Evolutionary conservation across 2,888 invertebrate species (phyloP).

Genomic region (Drosophila koepferae): DNA sequence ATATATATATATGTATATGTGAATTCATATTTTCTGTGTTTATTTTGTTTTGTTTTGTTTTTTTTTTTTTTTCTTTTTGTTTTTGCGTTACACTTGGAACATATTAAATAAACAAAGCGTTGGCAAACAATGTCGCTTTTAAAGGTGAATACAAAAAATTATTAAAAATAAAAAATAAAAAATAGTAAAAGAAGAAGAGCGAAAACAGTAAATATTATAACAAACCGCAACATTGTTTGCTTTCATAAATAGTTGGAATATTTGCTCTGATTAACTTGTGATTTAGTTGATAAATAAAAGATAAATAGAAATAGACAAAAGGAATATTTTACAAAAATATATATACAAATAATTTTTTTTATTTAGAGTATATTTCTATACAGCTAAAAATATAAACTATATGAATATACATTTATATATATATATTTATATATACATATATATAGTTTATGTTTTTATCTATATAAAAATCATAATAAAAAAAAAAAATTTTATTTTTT

Average conservation of each 20-base stretch:
- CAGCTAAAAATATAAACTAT: not conserved
- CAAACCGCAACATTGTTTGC: not conserved
- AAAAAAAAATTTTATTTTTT: too few relatives aligned
- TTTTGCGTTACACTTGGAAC: not conserved
- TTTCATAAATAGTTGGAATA: not conserved
- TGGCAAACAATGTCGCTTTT: constrained; percentile 37
- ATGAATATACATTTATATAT: not conserved
- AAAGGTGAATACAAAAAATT: constrained; percentile 48
- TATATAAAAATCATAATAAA: too few relatives aligned
- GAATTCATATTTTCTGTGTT: not conserved
- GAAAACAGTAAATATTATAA: not conserved
- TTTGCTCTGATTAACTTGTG: constrained; percentile 8
- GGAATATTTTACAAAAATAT: not conserved
- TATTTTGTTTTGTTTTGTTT: constrained; percentile 1
- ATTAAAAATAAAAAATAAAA: not conserved
- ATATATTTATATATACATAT: not conserved
- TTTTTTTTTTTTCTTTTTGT: not conserved
- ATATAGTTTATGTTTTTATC: too few relatives aligned
- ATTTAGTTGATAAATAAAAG: not conserved
- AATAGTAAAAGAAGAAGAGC: too few relatives aligned
- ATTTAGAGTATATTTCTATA: not conserved
- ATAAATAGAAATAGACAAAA: not conserved
- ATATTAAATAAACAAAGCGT: constrained; percentile 25
- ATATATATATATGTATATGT: not conserved
- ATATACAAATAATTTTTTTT: not conserved